Conservation (phyloP, 2,888 invertebrate species). For the Nymphalis polychloros region DNA sequence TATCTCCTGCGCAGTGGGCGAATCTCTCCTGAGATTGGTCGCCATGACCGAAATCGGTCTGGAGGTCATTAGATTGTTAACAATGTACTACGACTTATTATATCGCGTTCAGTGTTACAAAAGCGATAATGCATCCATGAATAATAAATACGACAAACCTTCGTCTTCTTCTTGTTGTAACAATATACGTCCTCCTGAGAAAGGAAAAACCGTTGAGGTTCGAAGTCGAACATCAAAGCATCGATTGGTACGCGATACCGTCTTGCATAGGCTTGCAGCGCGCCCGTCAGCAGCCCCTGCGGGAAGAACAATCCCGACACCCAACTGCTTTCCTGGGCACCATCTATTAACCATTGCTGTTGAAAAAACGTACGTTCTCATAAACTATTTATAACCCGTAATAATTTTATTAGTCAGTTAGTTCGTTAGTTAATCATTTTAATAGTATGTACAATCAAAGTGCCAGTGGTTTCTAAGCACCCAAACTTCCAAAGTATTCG, state of each 20-base stretch:
- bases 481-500: too few relatives aligned
- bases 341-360: slow-evolving; percentile 86
- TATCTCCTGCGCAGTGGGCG: too few relatives aligned
- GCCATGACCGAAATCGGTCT: too few relatives aligned
- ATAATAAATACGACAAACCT: slow-evolving; percentile 45
- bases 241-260: slow-evolving; percentile 94
- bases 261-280: slow-evolving; percentile 93
- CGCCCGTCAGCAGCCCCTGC: slow-evolving; percentile 95
- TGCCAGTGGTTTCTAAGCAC: too few relatives aligned
- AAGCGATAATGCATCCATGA: neutral
- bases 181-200: slow-evolving; percentile 86
- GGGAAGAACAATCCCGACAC: slow-evolving; percentile 96
- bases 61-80: too few relatives aligned
- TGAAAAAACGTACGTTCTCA: neutral
- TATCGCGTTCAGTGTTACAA: too few relatives aligned
- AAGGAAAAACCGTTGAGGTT: slow-evolving; percentile 79
- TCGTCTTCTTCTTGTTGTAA: slow-evolving; percentile 53
- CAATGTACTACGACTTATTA: too few relatives aligned
- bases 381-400: neutral
- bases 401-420: too few relatives aligned
- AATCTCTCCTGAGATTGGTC: too few relatives aligned
- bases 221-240: slow-evolving; percentile 90
- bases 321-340: slow-evolving; percentile 92
- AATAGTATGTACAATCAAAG: too few relatives aligned
- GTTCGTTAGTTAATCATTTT: too few relatives aligned